phyloP scores from a whole-genome alignment of 64 coral and sea anemone genomes.

The Acropora yongei region DNA sequence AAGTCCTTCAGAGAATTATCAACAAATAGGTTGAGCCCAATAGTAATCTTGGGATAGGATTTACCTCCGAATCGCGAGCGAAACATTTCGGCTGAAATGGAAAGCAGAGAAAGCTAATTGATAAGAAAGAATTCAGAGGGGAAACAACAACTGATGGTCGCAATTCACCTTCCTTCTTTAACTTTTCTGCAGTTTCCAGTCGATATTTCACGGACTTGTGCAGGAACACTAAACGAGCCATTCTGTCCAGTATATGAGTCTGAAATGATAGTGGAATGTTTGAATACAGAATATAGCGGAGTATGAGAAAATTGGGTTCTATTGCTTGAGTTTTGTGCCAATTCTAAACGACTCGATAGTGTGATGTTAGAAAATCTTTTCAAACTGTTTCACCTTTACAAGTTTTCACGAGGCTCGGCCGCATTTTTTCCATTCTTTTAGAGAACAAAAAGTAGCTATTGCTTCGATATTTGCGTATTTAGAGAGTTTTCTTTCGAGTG shows the following conservation, averaged over 20 bases:
- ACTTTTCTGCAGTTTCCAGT: slow-evolving; percentile 20
- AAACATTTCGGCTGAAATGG: slow-evolving; percentile 58
- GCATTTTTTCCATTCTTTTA: too few relatives aligned
- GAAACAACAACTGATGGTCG: not conserved
- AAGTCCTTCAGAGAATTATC: slow-evolving; percentile 70
- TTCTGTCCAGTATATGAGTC: slow-evolving; percentile 39
- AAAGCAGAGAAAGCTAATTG: not conserved
- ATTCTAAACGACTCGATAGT: not conserved
- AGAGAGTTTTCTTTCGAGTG: too few relatives aligned
- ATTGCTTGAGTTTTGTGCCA: not conserved
- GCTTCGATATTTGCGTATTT: too few relatives aligned
- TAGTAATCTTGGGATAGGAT: slow-evolving; percentile 67
- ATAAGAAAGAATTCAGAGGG: not conserved
- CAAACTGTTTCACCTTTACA: not conserved
- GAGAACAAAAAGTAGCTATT: too few relatives aligned
- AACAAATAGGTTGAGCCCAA: slow-evolving; percentile 66
- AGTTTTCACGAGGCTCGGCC: not conserved
- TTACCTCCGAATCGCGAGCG: slow-evolving; percentile 77
- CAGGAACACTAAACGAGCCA: slow-evolving; percentile 23
- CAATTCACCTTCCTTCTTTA: slow-evolving; percentile 16
- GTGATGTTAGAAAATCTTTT: not conserved
- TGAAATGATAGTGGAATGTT: not conserved
- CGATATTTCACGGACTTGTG: slow-evolving; percentile 24
- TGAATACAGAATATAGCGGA: too few relatives aligned
- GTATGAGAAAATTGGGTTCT: not conserved